phyloP scores from a whole-genome alignment of 2,888 invertebrate species.

The Trichacis sp. region DNA sequence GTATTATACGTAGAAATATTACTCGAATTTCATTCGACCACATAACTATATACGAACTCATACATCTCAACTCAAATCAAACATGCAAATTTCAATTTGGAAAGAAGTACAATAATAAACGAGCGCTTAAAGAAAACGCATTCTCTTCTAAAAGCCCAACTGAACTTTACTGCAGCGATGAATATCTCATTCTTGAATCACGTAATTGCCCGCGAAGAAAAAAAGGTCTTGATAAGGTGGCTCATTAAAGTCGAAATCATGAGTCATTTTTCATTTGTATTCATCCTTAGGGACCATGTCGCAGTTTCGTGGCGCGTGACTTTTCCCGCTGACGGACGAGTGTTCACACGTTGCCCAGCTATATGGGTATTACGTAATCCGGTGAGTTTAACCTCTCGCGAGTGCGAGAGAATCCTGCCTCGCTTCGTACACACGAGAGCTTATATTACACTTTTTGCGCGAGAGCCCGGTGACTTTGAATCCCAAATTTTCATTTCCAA shows the following conservation, averaged over 20 bases:
- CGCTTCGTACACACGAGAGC: constrained; percentile 4
- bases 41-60: too few relatives aligned
- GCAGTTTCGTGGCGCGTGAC: constrained; percentile 33
- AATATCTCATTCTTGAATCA: not conserved
- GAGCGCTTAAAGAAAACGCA: too few relatives aligned
- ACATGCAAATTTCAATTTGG: too few relatives aligned
- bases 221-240: not conserved
- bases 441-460: constrained; percentile 4
- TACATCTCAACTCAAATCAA: too few relatives aligned
- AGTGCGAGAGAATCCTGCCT: constrained; percentile 5
- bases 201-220: not conserved
- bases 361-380: constrained; percentile 52
- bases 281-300: constrained; percentile 17
- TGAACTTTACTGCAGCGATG: not conserved
- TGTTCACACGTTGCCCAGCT: constrained; percentile 43
- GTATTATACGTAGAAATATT: too few relatives aligned
- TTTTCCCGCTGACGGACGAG: constrained; percentile 24
- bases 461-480: not conserved
- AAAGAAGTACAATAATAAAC: too few relatives aligned
- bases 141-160: not conserved
- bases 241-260: constrained; percentile 8
- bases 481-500: not conserved
- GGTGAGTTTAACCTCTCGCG: constrained; percentile 31
- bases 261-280: constrained; percentile 4
- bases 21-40: too few relatives aligned